These are phyloP conservation scores for Loris lydekkerianus DNA, from an alignment of 2,797 vertebrate genomes.

Conservation along the genomic window DNA sequence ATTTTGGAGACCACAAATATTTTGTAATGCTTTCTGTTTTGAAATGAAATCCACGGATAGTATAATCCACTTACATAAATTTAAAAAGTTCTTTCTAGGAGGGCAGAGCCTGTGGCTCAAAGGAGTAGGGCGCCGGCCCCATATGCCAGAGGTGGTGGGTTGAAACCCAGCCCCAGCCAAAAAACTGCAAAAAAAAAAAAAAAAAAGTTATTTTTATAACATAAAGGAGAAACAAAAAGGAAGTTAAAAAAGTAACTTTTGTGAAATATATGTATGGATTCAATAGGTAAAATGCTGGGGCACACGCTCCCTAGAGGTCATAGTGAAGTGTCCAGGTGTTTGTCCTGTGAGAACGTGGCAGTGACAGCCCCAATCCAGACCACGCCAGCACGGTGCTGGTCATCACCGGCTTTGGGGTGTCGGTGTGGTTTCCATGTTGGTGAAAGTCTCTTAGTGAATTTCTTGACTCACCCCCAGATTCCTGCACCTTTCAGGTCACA, in stretches of 20 bases:
- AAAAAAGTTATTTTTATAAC: constrained; percentile 7
- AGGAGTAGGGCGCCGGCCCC: no score
- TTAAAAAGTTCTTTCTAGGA: no score
- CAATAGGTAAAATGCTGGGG: background rate
- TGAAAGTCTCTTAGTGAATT: background rate
- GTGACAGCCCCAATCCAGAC: background rate
- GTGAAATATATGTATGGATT: background rate
- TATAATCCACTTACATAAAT: background rate
- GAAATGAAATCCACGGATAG: constrained; percentile 39
- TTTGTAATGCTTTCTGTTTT: background rate
- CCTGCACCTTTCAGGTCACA: background rate
- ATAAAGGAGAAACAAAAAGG: background rate
- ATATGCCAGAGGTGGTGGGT: no score
- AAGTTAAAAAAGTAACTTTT: background rate
- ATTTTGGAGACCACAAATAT: background rate
- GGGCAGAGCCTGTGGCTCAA: no score
- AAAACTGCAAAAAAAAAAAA: background rate
- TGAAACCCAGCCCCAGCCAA: no score
- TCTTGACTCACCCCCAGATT: background rate
- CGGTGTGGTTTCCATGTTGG: background rate
- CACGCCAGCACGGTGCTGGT: background rate
- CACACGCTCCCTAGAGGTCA: background rate
- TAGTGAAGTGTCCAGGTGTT: background rate
- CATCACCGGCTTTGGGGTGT: background rate
- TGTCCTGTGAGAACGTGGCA: background rate